Conservation (phyloP, 1,140 invertebrate genomes). For the Dufourea novaeangliae region DNA sequence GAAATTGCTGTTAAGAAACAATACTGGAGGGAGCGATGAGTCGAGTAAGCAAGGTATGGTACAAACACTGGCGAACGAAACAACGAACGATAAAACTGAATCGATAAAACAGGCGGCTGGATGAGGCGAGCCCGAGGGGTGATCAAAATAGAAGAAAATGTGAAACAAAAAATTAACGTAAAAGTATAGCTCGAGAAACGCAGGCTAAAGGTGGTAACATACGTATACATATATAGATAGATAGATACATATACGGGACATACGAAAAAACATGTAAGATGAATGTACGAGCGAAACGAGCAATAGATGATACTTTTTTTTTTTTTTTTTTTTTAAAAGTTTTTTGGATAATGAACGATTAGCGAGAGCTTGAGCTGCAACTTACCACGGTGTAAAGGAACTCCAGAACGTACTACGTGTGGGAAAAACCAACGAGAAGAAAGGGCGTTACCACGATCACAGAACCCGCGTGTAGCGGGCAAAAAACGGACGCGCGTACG, state of each 20-base stretch:
- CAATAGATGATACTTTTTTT: constrained; percentile 70
- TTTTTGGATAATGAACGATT: constrained; percentile 79
- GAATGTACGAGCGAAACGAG: constrained; percentile 79
- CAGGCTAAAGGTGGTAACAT: constrained; percentile 69
- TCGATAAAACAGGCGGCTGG: constrained; percentile 47
- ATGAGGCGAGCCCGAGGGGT: constrained; percentile 4
- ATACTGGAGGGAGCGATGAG: constrained; percentile 11
- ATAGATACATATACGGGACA: constrained; percentile 71
- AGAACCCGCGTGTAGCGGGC: constrained; percentile 79
- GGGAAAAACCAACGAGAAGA: constrained; percentile 84
- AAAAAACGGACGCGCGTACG: constrained; percentile 73
- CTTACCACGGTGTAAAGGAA: constrained; percentile 98
- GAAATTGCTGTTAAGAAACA: background rate
- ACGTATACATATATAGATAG: constrained; percentile 66
- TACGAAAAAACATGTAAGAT: constrained; percentile 80
- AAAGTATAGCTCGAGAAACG: constrained; percentile 57
- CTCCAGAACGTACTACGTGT: constrained; percentile 96
- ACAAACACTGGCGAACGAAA: constrained; percentile 61
- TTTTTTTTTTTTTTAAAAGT: constrained; percentile 53
- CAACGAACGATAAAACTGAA: constrained; percentile 41
- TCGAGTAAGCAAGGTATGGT: constrained; percentile 61
- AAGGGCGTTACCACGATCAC: constrained; percentile 82
- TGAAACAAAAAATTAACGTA: constrained; percentile 42
- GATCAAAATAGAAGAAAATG: constrained; percentile 30
- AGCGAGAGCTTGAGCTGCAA: constrained; percentile 86